Percentiles rank a stretch among this genome's conserved stretches.
phyloP scores from a whole-genome alignment of 2,113 vertebrate species.

The Leptocoma aspasia region DNA sequence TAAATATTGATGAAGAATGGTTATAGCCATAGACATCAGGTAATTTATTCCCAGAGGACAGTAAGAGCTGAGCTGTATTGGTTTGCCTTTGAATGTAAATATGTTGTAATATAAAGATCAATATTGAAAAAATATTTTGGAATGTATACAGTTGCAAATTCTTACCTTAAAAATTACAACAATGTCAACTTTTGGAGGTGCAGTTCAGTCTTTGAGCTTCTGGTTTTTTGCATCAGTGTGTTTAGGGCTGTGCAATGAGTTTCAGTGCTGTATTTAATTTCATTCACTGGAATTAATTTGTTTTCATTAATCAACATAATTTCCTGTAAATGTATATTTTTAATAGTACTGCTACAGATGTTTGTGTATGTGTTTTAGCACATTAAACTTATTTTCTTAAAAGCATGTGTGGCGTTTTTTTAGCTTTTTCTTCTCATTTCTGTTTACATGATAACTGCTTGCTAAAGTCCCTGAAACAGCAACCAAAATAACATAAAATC shows the following conservation, averaged over 20 bases:
- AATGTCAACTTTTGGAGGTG: constrained; percentile 50
- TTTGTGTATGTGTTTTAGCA: constrained; percentile 25
- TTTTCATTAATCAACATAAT: constrained; percentile 62
- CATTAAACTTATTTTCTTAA: constrained; percentile 38
- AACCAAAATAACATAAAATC: constrained; percentile 55
- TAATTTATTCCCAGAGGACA: constrained; percentile 81
- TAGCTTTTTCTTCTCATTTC: constrained; percentile 7
- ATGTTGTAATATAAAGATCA: constrained; percentile 57
- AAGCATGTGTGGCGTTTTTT: background rate
- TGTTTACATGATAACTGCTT: constrained; percentile 36
- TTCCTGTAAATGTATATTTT: constrained; percentile 61
- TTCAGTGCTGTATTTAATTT: constrained; percentile 67
- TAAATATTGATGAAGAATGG: constrained; percentile 67
- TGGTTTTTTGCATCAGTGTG: constrained; percentile 23
- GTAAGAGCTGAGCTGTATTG: constrained; percentile 66
- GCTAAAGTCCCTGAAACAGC: constrained; percentile 18
- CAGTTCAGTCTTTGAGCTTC: background rate
- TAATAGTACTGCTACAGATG: constrained; percentile 32
- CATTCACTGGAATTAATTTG: constrained; percentile 58
- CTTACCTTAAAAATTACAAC: constrained; percentile 31
- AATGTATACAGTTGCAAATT: constrained; percentile 37
- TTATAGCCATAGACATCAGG: constrained; percentile 56
- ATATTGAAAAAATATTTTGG: constrained; percentile 65
- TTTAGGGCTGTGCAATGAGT: constrained; percentile 39
- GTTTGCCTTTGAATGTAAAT: constrained; percentile 74